Evolutionary conservation across 2,888 invertebrate species (phyloP).

Genomic region (Polyommatus iphigenia): DNA sequence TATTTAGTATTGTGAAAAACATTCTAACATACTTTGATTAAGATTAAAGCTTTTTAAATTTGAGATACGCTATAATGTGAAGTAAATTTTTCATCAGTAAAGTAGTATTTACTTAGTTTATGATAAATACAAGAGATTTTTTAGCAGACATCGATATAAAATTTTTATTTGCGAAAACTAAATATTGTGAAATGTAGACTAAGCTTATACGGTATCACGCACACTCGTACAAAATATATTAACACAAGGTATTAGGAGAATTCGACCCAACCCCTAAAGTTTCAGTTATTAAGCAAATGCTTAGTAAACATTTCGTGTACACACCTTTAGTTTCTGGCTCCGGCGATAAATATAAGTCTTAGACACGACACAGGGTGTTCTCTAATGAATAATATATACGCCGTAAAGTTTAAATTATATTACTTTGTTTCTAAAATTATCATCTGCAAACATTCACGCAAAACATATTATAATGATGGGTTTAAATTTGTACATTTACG

Average conservation of each 20-base stretch:
- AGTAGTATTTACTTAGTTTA: too few species aligned
- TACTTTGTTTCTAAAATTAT: not conserved
- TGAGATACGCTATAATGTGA: too few species aligned
- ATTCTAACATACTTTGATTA: too few species aligned
- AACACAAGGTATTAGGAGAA: constrained; percentile 73
- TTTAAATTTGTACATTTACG: too few species aligned
- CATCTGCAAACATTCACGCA: not conserved
- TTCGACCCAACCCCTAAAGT: constrained; percentile 74
- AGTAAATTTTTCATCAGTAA: too few species aligned
- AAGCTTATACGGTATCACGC: constrained; percentile 45
- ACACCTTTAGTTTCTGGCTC: constrained; percentile 66
- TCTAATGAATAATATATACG: not conserved
- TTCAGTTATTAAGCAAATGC: constrained; percentile 80
- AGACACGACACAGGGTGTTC: not conserved
- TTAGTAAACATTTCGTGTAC: constrained; percentile 77
- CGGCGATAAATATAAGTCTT: constrained; percentile 20
- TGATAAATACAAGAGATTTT: too few species aligned
- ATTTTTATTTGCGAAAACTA: not conserved
- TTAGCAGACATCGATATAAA: not conserved
- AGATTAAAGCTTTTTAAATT: too few species aligned
- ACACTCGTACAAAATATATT: constrained; percentile 47
- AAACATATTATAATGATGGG: too few species aligned
- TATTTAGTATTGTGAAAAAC: too few species aligned
- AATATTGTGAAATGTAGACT: not conserved
- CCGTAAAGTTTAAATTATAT: not conserved